Base-by-base conservation (phyloP, 2,888 invertebrate species). In the Petrolisthes cinctipes region DNA sequence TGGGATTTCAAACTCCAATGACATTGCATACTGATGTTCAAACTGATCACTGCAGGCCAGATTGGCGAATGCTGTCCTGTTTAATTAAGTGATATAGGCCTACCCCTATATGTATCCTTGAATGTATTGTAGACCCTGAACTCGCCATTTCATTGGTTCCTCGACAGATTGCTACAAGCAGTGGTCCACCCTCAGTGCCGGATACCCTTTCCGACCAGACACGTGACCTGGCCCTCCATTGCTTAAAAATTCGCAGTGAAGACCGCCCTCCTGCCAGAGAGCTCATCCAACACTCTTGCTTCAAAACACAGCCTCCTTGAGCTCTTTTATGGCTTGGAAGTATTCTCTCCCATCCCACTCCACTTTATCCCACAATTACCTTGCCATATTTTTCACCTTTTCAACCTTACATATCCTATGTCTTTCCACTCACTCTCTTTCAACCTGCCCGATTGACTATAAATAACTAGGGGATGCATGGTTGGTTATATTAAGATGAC, bases 121-220 rank as follows among this genome's bases (percentile, higher is more conserved):
- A 37, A 37, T 37, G 37, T 37, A 37, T 2, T 37, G 37, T 37
- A 37, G 37, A 37, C 37, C 37, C 37, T 37, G 37, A 37, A 37
- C 37, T 37, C 37, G 37, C 37, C 37, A 37, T 37, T 37, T 37
- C 37, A 37, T 75, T 75, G 23, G 78, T 85, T 78, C 53, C 54
- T 56, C 86, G 88, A 2, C 91, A 93, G 93, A 93, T 93, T 91
- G 93, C 93, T 11, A 92, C 93, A n/a, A 92, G 93, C 66, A 91
- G 91, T 61, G 92, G 92, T 9, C 92, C 93, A 4, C 93, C 93
- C 0, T 92, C 93, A 0, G 92, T 93, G 78, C 93, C 93, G 4
- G 92, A 93, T 23, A 92, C 92, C 83, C 89, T 93, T 61, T 92
- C 93, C 14, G 92, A 92, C 14, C 92, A 92, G 4, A 91, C 93